These are phyloP conservation scores for Lepidochrysops patricia DNA, from an alignment of 2,888 invertebrate genomes.

Conservation along the genomic window DNA sequence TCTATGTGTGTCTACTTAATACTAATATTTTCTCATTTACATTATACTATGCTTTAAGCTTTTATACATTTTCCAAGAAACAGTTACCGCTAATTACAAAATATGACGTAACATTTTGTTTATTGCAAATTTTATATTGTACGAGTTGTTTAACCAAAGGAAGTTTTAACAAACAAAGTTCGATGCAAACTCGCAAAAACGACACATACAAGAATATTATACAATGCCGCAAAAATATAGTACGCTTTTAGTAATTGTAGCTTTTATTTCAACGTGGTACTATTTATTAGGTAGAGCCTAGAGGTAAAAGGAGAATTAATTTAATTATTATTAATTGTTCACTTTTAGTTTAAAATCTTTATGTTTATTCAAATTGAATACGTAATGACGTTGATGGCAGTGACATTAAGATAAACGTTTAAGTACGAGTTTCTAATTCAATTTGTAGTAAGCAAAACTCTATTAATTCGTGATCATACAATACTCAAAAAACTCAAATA, in stretches of 20 bases:
- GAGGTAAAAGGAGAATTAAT: not conserved
- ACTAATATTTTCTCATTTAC: too few species aligned
- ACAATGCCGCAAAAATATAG: too few species aligned
- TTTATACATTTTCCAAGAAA: too few species aligned
- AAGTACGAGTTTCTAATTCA: slow-evolving; percentile 54
- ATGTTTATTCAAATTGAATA: not conserved
- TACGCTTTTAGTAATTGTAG: not conserved
- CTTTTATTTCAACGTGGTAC: not conserved
- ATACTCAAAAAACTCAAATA: not conserved
- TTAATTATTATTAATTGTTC: not conserved
- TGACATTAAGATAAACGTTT: slow-evolving; percentile 60
- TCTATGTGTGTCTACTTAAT: too few species aligned
- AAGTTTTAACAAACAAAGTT: too few species aligned
- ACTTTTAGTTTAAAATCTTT: not conserved
- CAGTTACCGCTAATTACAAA: too few species aligned
- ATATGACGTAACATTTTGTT: too few species aligned
- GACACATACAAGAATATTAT: too few species aligned
- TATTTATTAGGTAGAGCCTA: not conserved
- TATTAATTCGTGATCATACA: not conserved
- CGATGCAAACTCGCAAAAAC: too few species aligned
- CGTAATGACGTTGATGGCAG: not conserved
- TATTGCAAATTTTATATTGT: too few species aligned
- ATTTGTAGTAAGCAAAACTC: slow-evolving; percentile 23
- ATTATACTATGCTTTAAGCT: too few species aligned
- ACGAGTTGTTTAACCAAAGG: too few species aligned